Evolutionary conservation across 1,140 invertebrate genomes (phyloP).

Genomic region (Apolygus lucorum): DNA sequence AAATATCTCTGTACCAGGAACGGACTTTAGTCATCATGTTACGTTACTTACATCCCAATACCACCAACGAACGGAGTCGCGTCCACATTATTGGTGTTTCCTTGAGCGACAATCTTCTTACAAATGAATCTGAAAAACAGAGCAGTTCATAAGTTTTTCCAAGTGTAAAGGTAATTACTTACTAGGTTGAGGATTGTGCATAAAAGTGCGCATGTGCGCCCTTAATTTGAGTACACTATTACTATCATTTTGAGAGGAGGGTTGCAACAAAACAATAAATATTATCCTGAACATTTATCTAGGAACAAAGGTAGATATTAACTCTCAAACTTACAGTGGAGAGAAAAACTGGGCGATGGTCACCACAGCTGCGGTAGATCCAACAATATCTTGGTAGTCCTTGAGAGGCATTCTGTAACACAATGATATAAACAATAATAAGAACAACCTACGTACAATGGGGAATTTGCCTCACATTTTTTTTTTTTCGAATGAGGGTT

Average conservation of each 20-base stretch:
- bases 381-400: slow-evolving; percentile 48
- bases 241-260: too few relatives aligned
- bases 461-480: too few relatives aligned
- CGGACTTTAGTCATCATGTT: neutral
- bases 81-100: slow-evolving; percentile 50
- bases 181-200: neutral
- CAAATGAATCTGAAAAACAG: slow-evolving; percentile 48
- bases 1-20: neutral
- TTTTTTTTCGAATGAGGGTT: too few relatives aligned
- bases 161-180: neutral
- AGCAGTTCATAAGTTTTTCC: slow-evolving; percentile 15
- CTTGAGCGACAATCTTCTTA: slow-evolving; percentile 57
- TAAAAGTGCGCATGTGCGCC: neutral
- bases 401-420: slow-evolving; percentile 42
- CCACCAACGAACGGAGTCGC: slow-evolving; percentile 63
- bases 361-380: slow-evolving; percentile 45
- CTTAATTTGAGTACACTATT: neutral
- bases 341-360: slow-evolving; percentile 57
- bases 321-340: slow-evolving; percentile 39
- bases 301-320: neutral
- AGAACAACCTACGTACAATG: too few relatives aligned
- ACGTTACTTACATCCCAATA: slow-evolving; percentile 56
- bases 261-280: too few relatives aligned
- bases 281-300: too few relatives aligned
- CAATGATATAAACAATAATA: too few relatives aligned